Base-by-base conservation (phyloP, 2,797 vertebrate genomes). In the Dallia pectoralis region DNA sequence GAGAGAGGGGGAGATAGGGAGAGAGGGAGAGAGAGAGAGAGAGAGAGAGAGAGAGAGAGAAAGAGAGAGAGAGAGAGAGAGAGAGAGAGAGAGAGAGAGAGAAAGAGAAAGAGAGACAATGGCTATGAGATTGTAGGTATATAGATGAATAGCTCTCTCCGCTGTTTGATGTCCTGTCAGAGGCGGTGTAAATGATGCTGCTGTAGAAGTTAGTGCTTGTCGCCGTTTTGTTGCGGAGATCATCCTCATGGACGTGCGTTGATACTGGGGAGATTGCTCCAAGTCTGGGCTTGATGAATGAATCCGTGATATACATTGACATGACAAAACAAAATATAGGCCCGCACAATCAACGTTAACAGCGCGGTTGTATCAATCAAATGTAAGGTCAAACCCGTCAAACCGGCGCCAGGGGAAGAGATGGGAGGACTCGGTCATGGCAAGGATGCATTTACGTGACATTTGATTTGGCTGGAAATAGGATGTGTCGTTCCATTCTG, bases 281-380 rank as follows among this genome's bases (percentile, higher is more conserved):
- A 32, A 65, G 59, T 51, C 40, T 30, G n/a, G 36, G 36, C 32
- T 56, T 48, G 71, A 72, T 48, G 48, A 27, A 49, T 72, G 40
- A 65, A 70, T 32, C 68, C 32, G 30, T 51, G 44, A 64, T 56
- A 65, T 51, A 63, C 59, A 72, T 33, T 65, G 71, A 56, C 68
- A 70, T 56, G 68, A 59, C 51, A 36, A 70, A 51, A 36, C 29
- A 70, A 59, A 70, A 70, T 51, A 66, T 66, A 49, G 61, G 70
- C 59, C 59, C 48, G 27, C 64, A 49, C 48, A 74, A 68, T 74
- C 71, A 72, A 44, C 51, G 66, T 68, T 68, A 74, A 65, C 32
- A 14, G 19, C 33, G 29, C 22, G 15, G 36, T 59, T 44, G 65
- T 56, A 74, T 74, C 66, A 36, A 69, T 68, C 72, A 74, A 47